Percentiles rank a stretch among this genome's conserved stretches.
These are phyloP conservation scores for Condylura cristata DNA, from an alignment of 2,113 vertebrate species.

Conservation along the genomic window DNA sequence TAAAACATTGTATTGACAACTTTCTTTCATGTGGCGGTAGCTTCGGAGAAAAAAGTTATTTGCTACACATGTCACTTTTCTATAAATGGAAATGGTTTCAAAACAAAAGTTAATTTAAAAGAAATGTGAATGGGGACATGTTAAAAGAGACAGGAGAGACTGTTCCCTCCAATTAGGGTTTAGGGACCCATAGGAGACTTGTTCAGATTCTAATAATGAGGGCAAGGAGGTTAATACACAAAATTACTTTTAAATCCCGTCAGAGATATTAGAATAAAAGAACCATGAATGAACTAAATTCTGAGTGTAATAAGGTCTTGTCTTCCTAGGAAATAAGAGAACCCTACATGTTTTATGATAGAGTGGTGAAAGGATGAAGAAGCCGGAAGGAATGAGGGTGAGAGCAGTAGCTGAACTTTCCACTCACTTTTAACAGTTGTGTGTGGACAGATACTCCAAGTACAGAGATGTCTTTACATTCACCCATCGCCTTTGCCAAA, in stretches of 20 bases:
- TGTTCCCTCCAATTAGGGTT: background rate
- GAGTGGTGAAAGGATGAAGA: background rate
- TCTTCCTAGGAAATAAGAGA: background rate
- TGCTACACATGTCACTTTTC: background rate
- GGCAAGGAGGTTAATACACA: background rate
- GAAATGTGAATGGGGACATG: background rate
- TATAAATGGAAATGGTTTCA: background rate
- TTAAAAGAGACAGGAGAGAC: background rate
- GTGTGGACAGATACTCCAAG: too few relatives aligned
- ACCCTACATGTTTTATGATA: background rate
- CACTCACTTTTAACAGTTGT: background rate
- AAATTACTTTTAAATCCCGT: background rate
- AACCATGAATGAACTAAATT: background rate
- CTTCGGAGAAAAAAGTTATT: background rate
- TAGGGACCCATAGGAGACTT: background rate
- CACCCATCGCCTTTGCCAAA: background rate
- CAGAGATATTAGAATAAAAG: background rate
- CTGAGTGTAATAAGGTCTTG: background rate
- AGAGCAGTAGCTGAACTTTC: background rate
- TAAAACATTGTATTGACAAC: background rate
- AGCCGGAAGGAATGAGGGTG: background rate
- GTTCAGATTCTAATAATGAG: background rate
- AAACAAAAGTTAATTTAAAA: background rate
- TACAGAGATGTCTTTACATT: background rate
- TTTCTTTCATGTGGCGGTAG: background rate